Conservation (phyloP, 2,113 vertebrate genomes). For the Callipepla squamata region DNA sequence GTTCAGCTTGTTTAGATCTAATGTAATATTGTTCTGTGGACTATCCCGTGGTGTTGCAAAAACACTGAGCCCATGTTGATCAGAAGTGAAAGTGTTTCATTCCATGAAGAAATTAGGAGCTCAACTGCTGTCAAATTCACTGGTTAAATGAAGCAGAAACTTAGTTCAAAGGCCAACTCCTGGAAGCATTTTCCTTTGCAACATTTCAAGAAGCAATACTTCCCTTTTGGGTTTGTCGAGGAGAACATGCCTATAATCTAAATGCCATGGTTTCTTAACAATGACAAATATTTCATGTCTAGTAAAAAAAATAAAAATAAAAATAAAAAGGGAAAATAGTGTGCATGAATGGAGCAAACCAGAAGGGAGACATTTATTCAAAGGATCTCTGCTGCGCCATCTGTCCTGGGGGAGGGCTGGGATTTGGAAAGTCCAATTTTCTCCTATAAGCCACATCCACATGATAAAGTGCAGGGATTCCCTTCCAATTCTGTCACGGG, state of each 20-base stretch:
- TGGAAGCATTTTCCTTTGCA: slow-evolving; percentile 62
- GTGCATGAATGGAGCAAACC: neutral
- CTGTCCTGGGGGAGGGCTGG: neutral
- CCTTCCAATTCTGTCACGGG: neutral
- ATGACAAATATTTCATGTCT: slow-evolving; percentile 40
- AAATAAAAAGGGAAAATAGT: neutral
- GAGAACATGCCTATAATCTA: slow-evolving; percentile 27
- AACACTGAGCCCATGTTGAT: neutral
- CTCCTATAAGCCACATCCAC: neutral
- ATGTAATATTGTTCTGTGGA: neutral
- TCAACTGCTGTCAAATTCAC: slow-evolving; percentile 50
- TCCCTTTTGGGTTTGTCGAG: slow-evolving; percentile 44
- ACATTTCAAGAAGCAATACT: slow-evolving; percentile 41
- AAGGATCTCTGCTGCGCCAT: neutral
- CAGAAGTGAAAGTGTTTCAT: slow-evolving; percentile 33
- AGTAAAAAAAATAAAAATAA: neutral
- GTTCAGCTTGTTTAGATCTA: neutral
- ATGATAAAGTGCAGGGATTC: neutral
- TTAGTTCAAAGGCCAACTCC: slow-evolving; percentile 63
- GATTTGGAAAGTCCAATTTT: neutral
- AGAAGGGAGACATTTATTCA: neutral
- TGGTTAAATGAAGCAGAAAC: slow-evolving; percentile 65
- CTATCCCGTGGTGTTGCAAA: slow-evolving; percentile 1
- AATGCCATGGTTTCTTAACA: slow-evolving; percentile 25
- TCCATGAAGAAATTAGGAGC: slow-evolving; percentile 42